Evolutionary conservation across 1,140 invertebrate genomes (phyloP), one percentile per base, ranked within the genome.

Genomic region (Psix sp.): DNA sequence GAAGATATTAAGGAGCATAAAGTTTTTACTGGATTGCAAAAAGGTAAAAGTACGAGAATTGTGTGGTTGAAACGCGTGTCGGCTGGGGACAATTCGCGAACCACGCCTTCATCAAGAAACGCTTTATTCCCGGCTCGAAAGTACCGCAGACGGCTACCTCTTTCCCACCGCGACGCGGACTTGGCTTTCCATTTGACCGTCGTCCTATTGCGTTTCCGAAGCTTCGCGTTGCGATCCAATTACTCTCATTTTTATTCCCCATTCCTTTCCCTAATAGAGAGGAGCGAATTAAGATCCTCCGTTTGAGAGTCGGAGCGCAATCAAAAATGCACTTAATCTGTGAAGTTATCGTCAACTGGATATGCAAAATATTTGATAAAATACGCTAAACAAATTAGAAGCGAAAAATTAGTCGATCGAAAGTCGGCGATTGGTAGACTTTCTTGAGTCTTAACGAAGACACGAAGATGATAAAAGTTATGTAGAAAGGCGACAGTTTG

Each of bases 121-220:
- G 60, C 65, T 77, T 73, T 74, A 74, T 67, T 48, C 46, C 48
- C 33, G 24, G 33, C 57, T 78, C 56, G 70, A 79, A 79, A 81
- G 75, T 81, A 79, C 74, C 80, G 76, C 79, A 76, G 81, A 72
- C 77, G 52, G 70, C 57, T 74, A 77, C 66, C 72, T 68, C 62
- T 56, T 81, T 82, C 65, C 56, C 75, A 77, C 67, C 62, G 49
- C 59, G 20, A 39, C 42, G 18, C 49, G 40, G 39, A 49, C 52
- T 80, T 76, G 79, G 77, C 81, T 84, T 82, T 84, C 81, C 81
- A 80, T 78, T 76, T 71, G 72, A 77, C 60, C 65, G 57, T 74
- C 59, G 56, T 70, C 52, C 31, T 43, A 43, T 59, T 77, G 68
- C 73, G 52, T 79, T 78, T 79, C 45, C 71, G 68, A 51, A 59